Conservation (phyloP, 2,888 invertebrate genomes). For the Acronicta aceris region DNA sequence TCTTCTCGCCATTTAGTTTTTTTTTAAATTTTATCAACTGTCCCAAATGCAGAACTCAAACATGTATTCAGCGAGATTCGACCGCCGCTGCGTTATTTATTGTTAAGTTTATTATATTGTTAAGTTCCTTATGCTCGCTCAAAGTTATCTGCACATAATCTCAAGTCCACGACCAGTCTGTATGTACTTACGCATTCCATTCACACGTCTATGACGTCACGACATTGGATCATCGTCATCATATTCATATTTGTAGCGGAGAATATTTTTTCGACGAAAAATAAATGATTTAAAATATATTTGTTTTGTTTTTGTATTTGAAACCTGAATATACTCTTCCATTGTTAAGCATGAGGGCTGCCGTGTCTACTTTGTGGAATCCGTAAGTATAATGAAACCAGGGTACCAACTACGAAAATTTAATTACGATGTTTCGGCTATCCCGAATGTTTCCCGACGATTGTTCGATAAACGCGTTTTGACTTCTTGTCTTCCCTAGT, state of each 20-base stretch:
- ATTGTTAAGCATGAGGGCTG: background rate
- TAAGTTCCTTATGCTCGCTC: conserved; percentile 21
- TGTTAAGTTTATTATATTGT: background rate
- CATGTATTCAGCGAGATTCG: background rate
- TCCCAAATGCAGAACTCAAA: background rate
- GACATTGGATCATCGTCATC: conserved; percentile 40
- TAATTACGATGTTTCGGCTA: no score
- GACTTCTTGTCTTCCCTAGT: no score
- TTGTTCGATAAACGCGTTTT: no score
- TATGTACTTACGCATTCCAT: conserved; percentile 60
- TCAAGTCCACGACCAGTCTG: conserved; percentile 12
- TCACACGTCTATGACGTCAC: conserved; percentile 37
- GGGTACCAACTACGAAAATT: no score
- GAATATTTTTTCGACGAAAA: conserved; percentile 56
- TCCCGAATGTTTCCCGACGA: no score
- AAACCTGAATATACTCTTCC: background rate
- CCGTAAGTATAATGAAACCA: no score
- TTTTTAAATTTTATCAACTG: no score
- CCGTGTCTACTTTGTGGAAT: no score
- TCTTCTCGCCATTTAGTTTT: background rate
- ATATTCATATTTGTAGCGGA: conserved; percentile 53
- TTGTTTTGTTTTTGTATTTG: conserved; percentile 29
- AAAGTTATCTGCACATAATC: conserved; percentile 3
- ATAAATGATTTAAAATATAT: conserved; percentile 53
- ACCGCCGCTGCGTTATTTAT: no score